phyloP scores from a whole-genome alignment of 92 coral and sea anemone genomes.

The Phenganax stokvisi region DNA sequence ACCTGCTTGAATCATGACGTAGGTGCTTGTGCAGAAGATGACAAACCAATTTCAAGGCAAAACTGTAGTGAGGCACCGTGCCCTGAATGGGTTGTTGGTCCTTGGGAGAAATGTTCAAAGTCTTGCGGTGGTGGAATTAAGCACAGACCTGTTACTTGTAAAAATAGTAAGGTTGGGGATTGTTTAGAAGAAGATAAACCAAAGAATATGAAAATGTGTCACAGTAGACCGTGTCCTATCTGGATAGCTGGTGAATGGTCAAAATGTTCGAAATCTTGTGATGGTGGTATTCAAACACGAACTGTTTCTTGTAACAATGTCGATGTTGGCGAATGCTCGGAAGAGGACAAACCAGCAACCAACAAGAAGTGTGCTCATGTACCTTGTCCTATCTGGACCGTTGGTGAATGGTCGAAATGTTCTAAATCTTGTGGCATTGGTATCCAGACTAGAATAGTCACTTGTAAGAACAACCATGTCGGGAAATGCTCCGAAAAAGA shows the following conservation, averaged over 20 bases:
- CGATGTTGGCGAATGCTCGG: conserved; percentile 6
- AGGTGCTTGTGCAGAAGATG: conserved; percentile 34
- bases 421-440: conserved; percentile 43
- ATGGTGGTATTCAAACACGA: conserved; percentile 42
- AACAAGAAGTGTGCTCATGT: conserved; percentile 38
- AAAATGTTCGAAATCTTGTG: conserved; percentile 50
- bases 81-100: conserved; percentile 13
- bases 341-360: background rate
- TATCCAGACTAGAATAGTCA: conserved; percentile 34
- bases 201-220: background rate
- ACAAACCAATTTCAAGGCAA: conserved; percentile 14
- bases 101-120: background rate
- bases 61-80: conserved; percentile 41
- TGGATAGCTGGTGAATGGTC: conserved; percentile 45
- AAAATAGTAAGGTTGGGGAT: conserved; percentile 34
- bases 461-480: conserved; percentile 32
- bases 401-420: conserved; percentile 41
- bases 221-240: conserved; percentile 45
- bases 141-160: conserved; percentile 39
- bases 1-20: conserved; percentile 40
- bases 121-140: conserved; percentile 45
- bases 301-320: conserved; percentile 44
- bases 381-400: conserved; percentile 39
- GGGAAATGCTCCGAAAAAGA: background rate
- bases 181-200: conserved; percentile 1